Evolutionary conservation across 2,113 vertebrate species (phyloP), one percentile per base, ranked within the genome.

Genomic region (Morphnarchus princeps): DNA sequence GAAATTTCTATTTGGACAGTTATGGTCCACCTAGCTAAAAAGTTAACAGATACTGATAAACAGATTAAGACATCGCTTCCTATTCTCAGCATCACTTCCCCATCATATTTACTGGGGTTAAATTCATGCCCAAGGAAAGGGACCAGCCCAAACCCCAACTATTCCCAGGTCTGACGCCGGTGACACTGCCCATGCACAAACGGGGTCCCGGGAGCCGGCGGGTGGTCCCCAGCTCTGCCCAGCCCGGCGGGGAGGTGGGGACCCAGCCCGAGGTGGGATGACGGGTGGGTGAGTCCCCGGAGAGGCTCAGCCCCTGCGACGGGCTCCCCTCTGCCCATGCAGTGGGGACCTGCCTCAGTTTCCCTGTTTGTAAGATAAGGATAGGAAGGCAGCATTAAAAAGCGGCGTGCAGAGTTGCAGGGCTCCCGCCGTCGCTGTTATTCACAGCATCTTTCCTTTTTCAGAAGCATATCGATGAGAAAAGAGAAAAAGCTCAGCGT

Each of bases 191-290:
- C 3, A 0, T 3, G 1, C 38, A 15, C 22, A 34, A 7, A 62
- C 1, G 1, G 11, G 40, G 16, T 55, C 55, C n/a, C 2, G 3
- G 28, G 26, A 32, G 63, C 21, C 2, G 1, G 32, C 1, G 13
- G 38, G 15, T 5, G 13, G n/a, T 31, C 31, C 28, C 66, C 65
- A 29, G 59, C 50, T 73, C 38, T 59, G 38, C 40, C n/a, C 49
- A 34, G 66, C 22, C 74, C 3, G 10, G 42, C 1, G 7, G 63
- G 43, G 10, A 47, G 13, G 10, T 6, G 58, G 40, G 59, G 24
- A n/a, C 63, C 55, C 2, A 1, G 28, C 12, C 32, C 1, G 0
- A 16, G 62, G 43, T 2, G 20, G 50, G 42, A 65, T 3, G 4
- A 52, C 0, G 25, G 11, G 10, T 12, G 31, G 47, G 29, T 24